Evolutionary conservation across 2,888 invertebrate species (phyloP).

Genomic region (Andrena haemorrhoa): DNA sequence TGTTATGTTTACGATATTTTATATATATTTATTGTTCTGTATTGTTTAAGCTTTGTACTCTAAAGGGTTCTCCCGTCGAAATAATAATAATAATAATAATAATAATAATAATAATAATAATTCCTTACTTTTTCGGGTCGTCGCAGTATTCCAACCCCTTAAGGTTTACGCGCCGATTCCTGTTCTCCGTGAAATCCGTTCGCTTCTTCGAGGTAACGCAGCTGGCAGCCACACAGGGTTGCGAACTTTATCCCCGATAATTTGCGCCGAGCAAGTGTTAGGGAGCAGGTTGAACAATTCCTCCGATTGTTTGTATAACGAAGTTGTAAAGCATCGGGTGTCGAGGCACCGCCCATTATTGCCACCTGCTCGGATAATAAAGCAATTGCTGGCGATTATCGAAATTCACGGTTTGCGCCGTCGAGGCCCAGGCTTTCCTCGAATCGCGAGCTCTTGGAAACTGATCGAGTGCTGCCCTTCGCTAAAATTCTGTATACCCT

Average conservation of each 20-base stretch:
- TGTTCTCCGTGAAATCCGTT: not conserved
- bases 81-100: too few relatives aligned
- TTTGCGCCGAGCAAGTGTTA: constrained; percentile 28
- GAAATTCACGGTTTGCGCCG: constrained; percentile 71
- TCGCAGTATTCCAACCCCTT: too few relatives aligned
- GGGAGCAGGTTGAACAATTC: constrained; percentile 28
- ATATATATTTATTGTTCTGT: too few relatives aligned
- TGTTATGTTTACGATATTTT: too few relatives aligned
- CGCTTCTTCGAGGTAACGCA: constrained; percentile 10
- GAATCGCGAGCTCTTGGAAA: constrained; percentile 57
- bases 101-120: too few relatives aligned
- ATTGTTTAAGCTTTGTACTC: too few relatives aligned
- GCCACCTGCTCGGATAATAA: constrained; percentile 79
- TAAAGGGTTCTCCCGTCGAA: too few relatives aligned
- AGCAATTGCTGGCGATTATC: constrained; percentile 80
- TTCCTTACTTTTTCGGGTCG: too few relatives aligned
- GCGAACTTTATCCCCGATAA: constrained; percentile 34
- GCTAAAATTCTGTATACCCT: not conserved
- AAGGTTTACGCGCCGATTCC: too few relatives aligned
- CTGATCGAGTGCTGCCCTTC: not conserved
- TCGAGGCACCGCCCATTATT: constrained; percentile 69
- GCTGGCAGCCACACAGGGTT: constrained; percentile 24
- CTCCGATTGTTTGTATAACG: constrained; percentile 77
- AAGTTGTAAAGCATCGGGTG: constrained; percentile 53
- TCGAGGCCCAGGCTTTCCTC: constrained; percentile 55